phyloP scores from a whole-genome alignment of 2,888 invertebrate species.

The Baronia brevicornis region DNA sequence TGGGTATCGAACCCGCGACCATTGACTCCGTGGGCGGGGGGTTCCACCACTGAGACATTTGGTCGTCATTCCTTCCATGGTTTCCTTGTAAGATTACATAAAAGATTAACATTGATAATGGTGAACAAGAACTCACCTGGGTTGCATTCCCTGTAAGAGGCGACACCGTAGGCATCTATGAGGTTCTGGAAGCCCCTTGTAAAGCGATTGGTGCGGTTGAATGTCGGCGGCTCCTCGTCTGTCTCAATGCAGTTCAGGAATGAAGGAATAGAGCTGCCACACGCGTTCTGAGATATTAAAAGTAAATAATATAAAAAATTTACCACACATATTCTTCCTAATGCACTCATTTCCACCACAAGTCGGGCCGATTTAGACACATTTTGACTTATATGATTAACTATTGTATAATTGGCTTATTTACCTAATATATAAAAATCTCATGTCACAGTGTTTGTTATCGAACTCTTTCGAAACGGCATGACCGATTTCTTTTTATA shows the following conservation, averaged over 20 bases:
- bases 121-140: conserved; percentile 76
- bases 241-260: conserved; percentile 93
- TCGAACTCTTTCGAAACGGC: too few relatives aligned
- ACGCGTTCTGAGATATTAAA: conserved; percentile 67
- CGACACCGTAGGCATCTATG: conserved; percentile 95
- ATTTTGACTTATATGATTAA: background rate
- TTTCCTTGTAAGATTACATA: background rate
- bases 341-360: too few relatives aligned
- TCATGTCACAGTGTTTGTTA: too few relatives aligned
- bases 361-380: background rate
- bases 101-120: background rate
- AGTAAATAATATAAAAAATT: background rate
- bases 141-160: conserved; percentile 94
- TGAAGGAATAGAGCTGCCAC: conserved; percentile 92
- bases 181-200: conserved; percentile 94
- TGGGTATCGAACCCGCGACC: too few relatives aligned
- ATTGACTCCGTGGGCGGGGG: too few relatives aligned
- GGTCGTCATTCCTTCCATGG: too few relatives aligned
- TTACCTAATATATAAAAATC: too few relatives aligned
- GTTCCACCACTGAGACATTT: too few relatives aligned
- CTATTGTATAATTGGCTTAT: too few relatives aligned
- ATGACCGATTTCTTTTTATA: too few relatives aligned
- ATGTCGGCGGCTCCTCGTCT: conserved; percentile 90
- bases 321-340: background rate
- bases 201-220: conserved; percentile 93